These are phyloP conservation scores for Poecilus cupreus DNA, from an alignment of 2,888 invertebrate species.

Conservation along the genomic window DNA sequence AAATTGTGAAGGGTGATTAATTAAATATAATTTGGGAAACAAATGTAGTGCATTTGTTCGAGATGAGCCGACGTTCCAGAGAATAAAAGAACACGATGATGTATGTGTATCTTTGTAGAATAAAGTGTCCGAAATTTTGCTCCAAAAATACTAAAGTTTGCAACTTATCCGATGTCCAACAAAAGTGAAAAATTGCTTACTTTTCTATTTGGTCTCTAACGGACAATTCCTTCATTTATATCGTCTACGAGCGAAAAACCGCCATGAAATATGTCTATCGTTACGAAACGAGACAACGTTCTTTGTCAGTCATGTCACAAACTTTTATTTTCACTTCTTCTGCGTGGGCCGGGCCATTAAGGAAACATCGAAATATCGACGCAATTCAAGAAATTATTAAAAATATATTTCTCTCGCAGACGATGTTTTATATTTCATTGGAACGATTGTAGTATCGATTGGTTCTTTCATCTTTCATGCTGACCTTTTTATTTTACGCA, in stretches of 20 bases:
- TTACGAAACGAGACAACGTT: conserved; percentile 29
- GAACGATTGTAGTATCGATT: background rate
- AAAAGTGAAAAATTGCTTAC: conserved; percentile 37
- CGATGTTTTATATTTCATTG: conserved; percentile 7
- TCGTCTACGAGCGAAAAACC: conserved; percentile 23
- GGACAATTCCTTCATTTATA: conserved; percentile 39
- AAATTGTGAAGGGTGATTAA: too few species aligned
- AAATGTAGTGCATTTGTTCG: too few species aligned
- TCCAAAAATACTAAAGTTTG: conserved; percentile 25
- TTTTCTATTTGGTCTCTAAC: conserved; percentile 14
- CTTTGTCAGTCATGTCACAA: conserved; percentile 35
- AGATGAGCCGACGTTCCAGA: background rate
- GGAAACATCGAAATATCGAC: conserved; percentile 23
- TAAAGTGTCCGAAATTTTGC: conserved; percentile 26
- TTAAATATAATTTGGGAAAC: too few species aligned
- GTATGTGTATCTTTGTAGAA: conserved; percentile 18
- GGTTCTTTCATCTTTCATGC: background rate
- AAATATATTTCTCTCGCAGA: conserved; percentile 3
- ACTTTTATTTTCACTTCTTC: conserved; percentile 24
- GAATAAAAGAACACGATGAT: conserved; percentile 13
- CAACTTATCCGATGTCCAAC: conserved; percentile 28
- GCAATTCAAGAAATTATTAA: conserved; percentile 18
- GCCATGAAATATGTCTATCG: conserved; percentile 27
- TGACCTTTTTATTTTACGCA: conserved; percentile 23
- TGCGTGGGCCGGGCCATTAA: conserved; percentile 7